A percentile compares a stretch with the other conserved stretches of the same genome.
phyloP scores from a whole-genome alignment of 2,113 vertebrate genomes.

The Phylloscopus whistleri region DNA sequence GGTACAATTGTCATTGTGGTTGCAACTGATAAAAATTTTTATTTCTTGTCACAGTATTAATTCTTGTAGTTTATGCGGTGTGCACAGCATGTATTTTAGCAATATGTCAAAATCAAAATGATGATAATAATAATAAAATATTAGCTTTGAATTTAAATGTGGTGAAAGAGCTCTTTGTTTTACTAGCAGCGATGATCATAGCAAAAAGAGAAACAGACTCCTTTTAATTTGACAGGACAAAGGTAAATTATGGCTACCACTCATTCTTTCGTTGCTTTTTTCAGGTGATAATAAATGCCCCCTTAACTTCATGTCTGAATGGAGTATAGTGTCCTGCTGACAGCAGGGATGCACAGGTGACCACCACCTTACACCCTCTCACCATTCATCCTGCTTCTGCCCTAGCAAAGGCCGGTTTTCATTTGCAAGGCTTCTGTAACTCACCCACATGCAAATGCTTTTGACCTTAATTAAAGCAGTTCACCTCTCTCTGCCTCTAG shows the following conservation, averaged over 20 bases:
- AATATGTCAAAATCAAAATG: constrained; percentile 33
- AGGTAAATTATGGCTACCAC: neutral
- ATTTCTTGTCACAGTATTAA: constrained; percentile 22
- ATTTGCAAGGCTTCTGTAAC: neutral
- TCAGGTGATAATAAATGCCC: neutral
- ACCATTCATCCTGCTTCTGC: neutral
- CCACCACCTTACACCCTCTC: neutral
- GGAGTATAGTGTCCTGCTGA: neutral
- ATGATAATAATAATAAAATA: neutral
- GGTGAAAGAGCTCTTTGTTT: constrained; percentile 34
- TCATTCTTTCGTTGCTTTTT: neutral
- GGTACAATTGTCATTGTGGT: constrained; percentile 1
- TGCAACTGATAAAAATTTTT: constrained; percentile 36
- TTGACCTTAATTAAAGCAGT: constrained; percentile 66
- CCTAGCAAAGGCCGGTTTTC: neutral
- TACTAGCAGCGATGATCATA: neutral
- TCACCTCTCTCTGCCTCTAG: constrained; percentile 58
- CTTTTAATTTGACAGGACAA: neutral
- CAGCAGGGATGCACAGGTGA: neutral
- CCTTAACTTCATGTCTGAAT: neutral
- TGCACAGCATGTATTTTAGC: constrained; percentile 36
- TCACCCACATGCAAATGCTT: constrained; percentile 55
- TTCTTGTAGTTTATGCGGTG: neutral
- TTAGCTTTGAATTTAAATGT: constrained; percentile 21
- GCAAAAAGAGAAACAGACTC: neutral